Conservation (phyloP, 2,797 vertebrate species). For the Danio albolineatus region DNA sequence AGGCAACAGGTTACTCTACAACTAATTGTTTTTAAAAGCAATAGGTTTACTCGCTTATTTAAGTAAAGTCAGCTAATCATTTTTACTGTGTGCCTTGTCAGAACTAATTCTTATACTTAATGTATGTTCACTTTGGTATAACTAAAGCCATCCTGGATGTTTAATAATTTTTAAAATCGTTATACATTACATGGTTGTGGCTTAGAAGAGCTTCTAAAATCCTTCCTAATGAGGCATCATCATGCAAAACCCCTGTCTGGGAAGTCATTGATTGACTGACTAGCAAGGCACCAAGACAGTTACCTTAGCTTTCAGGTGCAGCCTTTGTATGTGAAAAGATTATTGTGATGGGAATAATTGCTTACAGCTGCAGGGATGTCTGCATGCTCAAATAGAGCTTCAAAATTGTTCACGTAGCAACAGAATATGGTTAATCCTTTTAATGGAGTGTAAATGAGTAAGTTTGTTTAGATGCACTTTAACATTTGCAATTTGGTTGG, state of each 20-base stretch:
- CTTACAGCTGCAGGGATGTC: background rate
- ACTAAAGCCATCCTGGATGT: background rate
- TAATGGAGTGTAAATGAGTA: too few species aligned
- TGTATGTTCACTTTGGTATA: background rate
- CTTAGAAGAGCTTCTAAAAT: background rate
- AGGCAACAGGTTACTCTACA: too few species aligned
- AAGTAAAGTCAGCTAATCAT: too few species aligned
- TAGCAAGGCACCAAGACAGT: background rate
- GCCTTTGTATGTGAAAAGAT: constrained; percentile 8
- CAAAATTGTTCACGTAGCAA: background rate
- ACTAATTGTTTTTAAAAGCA: too few species aligned
- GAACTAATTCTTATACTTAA: too few species aligned
- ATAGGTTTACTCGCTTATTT: too few species aligned
- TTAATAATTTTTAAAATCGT: too few species aligned
- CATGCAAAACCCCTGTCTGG: background rate
- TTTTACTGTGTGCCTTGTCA: too few species aligned
- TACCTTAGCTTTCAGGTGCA: constrained; percentile 1
- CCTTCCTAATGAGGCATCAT: background rate
- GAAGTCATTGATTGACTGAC: too few species aligned
- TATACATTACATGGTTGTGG: background rate
- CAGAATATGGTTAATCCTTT: background rate
- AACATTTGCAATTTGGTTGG: background rate
- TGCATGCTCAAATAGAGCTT: background rate
- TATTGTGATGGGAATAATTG: constrained; percentile 4
- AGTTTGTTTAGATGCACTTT: background rate